Evolutionary conservation across 2,888 invertebrate genomes (phyloP).

Genomic region (Rhingia campestris): DNA sequence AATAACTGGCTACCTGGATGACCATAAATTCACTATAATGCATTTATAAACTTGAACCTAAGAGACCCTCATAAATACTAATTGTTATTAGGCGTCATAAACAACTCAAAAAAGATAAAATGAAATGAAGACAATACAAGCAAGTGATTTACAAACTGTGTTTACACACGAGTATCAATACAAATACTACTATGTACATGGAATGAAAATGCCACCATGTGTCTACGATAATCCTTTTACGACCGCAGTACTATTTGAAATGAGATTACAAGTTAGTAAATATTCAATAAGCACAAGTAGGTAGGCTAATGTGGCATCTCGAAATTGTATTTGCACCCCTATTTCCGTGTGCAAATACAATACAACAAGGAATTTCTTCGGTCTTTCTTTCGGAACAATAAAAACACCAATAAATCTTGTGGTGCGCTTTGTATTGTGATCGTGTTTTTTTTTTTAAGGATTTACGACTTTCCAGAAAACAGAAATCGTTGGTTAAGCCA

Average conservation of each 20-base stretch:
- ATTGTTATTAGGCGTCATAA: conserved; percentile 28
- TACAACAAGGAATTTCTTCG: too few species aligned
- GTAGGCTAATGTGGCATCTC: too few species aligned
- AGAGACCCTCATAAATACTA: conserved; percentile 31
- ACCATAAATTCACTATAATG: conserved; percentile 21
- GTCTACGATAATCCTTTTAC: conserved; percentile 36
- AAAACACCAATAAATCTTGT: too few species aligned
- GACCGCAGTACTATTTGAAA: conserved; percentile 25
- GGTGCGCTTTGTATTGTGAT: too few species aligned
- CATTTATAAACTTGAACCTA: conserved; percentile 3
- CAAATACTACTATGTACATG: conserved; percentile 5
- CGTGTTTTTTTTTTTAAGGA: too few species aligned
- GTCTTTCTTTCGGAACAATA: too few species aligned
- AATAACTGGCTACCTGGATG: not conserved
- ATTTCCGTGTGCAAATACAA: too few species aligned
- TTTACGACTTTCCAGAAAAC: too few species aligned
- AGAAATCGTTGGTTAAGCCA: too few species aligned
- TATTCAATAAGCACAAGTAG: not conserved
- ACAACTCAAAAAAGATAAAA: conserved; percentile 31
- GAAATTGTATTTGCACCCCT: too few species aligned
- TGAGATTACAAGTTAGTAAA: conserved; percentile 11
- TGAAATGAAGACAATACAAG: not conserved
- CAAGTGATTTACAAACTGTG: conserved; percentile 19
- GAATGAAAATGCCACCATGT: not conserved
- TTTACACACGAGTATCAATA: not conserved